A percentile compares a stretch with the other conserved stretches of the same genome.
phyloP scores from a whole-genome alignment of 2,113 vertebrate genomes.

The Pagrus major region DNA sequence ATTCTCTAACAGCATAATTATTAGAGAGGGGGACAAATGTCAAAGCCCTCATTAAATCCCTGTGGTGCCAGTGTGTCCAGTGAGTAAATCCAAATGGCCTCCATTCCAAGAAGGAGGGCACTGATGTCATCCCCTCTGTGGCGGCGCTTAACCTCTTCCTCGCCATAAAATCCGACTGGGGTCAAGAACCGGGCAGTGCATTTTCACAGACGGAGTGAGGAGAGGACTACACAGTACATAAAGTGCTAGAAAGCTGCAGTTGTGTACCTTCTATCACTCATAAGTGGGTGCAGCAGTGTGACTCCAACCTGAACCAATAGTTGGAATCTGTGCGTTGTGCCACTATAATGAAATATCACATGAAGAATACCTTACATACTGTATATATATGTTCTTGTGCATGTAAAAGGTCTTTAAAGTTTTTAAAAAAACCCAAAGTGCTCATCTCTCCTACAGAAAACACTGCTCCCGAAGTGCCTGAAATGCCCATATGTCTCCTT shows the following conservation, averaged over 20 bases:
- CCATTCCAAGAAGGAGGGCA: slow-evolving; percentile 18
- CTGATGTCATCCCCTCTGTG: slow-evolving; percentile 41
- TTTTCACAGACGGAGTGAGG: slow-evolving; percentile 1
- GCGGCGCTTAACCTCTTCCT: slow-evolving; percentile 66
- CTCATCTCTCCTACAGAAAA: too few relatives aligned
- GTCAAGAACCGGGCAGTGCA: slow-evolving; percentile 35
- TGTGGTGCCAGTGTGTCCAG: slow-evolving; percentile 66
- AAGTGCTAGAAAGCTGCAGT: background rate
- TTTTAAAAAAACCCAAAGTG: too few relatives aligned
- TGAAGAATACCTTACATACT: background rate
- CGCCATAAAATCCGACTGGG: slow-evolving; percentile 37
- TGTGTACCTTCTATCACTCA: background rate
- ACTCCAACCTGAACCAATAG: background rate
- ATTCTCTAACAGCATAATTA: slow-evolving; percentile 65
- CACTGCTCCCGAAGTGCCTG: too few relatives aligned
- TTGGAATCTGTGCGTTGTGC: background rate
- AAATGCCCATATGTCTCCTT: too few relatives aligned
- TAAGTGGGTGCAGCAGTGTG: slow-evolving; percentile 8
- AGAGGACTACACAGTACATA: background rate
- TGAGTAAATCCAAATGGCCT: slow-evolving; percentile 63
- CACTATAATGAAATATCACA: background rate
- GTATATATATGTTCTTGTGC: too few relatives aligned
- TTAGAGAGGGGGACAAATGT: slow-evolving; percentile 70
- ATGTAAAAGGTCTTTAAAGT: too few relatives aligned
- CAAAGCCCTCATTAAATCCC: slow-evolving; percentile 68